phyloP scores from a whole-genome alignment of 1,140 invertebrate species.

The Scaptomyza montana region DNA sequence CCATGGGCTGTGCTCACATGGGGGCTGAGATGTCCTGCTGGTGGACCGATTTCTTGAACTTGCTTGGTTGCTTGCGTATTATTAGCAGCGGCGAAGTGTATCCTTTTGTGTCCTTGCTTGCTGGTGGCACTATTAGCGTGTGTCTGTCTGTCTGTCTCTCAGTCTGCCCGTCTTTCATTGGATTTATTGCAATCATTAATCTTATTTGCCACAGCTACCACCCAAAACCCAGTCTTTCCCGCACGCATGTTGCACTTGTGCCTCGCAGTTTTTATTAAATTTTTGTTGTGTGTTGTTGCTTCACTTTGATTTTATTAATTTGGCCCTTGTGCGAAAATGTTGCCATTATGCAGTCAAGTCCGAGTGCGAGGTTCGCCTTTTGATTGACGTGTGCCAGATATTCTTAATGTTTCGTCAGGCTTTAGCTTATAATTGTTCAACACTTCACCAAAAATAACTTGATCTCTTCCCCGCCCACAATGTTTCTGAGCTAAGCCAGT shows the following conservation, averaged over 20 bases:
- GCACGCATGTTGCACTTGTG: conserved; percentile 37
- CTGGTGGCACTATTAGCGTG: conserved; percentile 77
- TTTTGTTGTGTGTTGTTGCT: conserved; percentile 55
- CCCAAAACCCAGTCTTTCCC: conserved; percentile 6
- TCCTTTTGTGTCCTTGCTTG: conserved; percentile 80
- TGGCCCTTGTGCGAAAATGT: conserved; percentile 64
- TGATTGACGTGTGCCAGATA: conserved; percentile 75
- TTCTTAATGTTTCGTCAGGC: conserved; percentile 65
- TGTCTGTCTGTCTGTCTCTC: conserved; percentile 31
- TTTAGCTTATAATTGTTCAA: conserved; percentile 70
- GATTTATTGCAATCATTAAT: conserved; percentile 84
- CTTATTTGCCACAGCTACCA: conserved; percentile 62
- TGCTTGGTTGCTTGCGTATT: conserved; percentile 47
- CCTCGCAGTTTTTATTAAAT: conserved; percentile 75
- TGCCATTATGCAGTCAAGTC: conserved; percentile 49
- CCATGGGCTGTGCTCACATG: conserved; percentile 36
- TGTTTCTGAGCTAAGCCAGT: neutral
- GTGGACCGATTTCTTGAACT: conserved; percentile 68
- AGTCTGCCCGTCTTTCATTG: conserved; percentile 67
- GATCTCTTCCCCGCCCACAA: neutral
- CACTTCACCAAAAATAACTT: conserved; percentile 55
- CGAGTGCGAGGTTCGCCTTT: conserved; percentile 35
- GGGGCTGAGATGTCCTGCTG: conserved; percentile 50
- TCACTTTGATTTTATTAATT: conserved; percentile 80
- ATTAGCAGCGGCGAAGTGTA: conserved; percentile 64